Evolutionary conservation across 2,113 vertebrate genomes (phyloP).

Genomic region (Scalopus aquaticus): DNA sequence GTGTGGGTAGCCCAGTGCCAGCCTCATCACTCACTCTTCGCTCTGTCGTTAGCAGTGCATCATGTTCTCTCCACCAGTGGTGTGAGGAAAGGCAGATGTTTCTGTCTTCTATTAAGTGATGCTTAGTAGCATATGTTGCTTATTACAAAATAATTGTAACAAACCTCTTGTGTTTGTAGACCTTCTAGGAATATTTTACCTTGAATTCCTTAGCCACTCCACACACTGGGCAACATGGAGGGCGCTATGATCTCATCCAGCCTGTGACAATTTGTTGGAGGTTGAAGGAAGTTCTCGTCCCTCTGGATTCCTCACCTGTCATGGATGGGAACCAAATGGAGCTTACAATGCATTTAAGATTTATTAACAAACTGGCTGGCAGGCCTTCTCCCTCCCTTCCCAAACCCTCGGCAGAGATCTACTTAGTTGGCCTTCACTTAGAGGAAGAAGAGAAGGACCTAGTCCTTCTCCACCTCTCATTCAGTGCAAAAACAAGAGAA

Average conservation of each 20-base stretch:
- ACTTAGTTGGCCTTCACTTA: background rate
- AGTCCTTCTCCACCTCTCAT: background rate
- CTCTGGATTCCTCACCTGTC: background rate
- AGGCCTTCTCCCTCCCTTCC: background rate
- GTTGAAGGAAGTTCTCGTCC: background rate
- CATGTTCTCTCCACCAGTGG: background rate
- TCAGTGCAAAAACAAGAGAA: background rate
- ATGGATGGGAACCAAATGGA: background rate
- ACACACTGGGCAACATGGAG: background rate
- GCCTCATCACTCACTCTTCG: background rate
- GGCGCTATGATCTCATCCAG: background rate
- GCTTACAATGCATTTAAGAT: background rate
- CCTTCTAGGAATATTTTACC: background rate
- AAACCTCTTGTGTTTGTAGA: background rate
- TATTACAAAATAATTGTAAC: background rate
- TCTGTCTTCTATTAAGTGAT: background rate
- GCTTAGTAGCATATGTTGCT: no score
- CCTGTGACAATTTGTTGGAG: background rate
- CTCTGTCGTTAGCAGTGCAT: background rate
- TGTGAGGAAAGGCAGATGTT: background rate
- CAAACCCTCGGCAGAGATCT: background rate
- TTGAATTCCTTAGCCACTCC: background rate
- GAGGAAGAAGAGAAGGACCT: background rate
- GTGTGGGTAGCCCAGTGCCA: background rate
- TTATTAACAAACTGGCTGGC: background rate